phyloP scores from a whole-genome alignment of 2,888 invertebrate species.

The Andrena bucephala region DNA sequence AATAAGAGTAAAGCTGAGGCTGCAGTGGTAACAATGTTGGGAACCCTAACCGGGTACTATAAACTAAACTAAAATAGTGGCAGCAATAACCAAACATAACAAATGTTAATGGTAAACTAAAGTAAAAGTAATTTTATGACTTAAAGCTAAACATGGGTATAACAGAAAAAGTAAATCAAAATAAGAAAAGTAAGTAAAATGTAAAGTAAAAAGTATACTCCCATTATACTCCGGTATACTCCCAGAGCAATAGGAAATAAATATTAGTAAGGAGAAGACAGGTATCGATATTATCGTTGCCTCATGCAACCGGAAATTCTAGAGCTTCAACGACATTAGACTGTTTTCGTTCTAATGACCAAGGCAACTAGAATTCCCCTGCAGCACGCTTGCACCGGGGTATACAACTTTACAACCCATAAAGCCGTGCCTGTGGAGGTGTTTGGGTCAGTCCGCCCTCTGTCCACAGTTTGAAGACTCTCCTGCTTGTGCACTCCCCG shows the following conservation, averaged over 20 bases:
- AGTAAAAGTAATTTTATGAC: too few relatives aligned
- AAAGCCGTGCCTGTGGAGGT: constrained; percentile 70
- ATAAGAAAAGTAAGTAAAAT: too few relatives aligned
- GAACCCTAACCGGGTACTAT: too few relatives aligned
- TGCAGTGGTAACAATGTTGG: too few relatives aligned
- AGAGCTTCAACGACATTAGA: constrained; percentile 66
- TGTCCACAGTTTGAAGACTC: constrained; percentile 56
- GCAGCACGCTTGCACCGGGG: constrained; percentile 61
- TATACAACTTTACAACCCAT: constrained; percentile 80
- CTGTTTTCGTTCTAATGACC: constrained; percentile 71
- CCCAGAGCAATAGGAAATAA: constrained; percentile 1
- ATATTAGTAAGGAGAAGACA: constrained; percentile 1
- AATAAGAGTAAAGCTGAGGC: too few relatives aligned
- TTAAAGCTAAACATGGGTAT: too few relatives aligned
- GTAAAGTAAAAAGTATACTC: too few relatives aligned
- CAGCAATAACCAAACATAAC: too few relatives aligned
- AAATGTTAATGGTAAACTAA: too few relatives aligned
- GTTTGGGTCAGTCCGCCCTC: constrained; percentile 71
- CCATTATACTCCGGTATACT: too few relatives aligned
- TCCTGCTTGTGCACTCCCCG: constrained; percentile 42
- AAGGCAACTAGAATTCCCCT: constrained; percentile 67
- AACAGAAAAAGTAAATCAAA: too few relatives aligned
- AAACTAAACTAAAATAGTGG: too few relatives aligned
- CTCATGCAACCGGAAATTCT: constrained; percentile 60
- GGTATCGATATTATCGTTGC: constrained; percentile 24